Evolutionary conservation across 1,140 invertebrate genomes (phyloP), one percentile per base, ranked within the genome.

Genomic region (Drosophila obscura): DNA sequence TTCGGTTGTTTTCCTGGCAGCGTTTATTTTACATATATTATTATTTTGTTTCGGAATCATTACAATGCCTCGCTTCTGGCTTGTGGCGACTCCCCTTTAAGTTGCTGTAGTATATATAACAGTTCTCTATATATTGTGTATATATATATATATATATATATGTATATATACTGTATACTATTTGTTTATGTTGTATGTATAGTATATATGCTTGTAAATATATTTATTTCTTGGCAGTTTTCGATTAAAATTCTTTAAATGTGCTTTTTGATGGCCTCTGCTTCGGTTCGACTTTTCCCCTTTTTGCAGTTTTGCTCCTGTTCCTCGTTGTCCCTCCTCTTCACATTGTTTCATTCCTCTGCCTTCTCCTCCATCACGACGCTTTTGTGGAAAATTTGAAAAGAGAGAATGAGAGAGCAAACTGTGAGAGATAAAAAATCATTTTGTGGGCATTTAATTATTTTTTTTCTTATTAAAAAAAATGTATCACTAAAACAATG

Each of bases 241-340:
- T 87, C 65, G 83, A 83, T 88, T 87, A 77, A 87, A 87, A 87
- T 87, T 87, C 83, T 88, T 89, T 58, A 73, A 87, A 83, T 78
- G 64, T 77, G 41, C 61, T 65, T 58, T 49, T 51, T 74, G 53
- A 50, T 71, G 60, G 71, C 74, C 66, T 69, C 52, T 52, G 62
- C 46, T 53, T 31, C 41, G 22, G 46, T 56, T 60, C 9, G 35
- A 64, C 26, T 66, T 49, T 48, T 73, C 49, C 63, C 71, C 15
- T 7, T 64, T 13, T 3, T 11, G 11, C 35, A 41, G 60, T 41
- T 72, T 26, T 66, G 55, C 53, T 79, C 53, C 63, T 76, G 22
- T 7, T 69, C 44, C 53, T 51, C 58, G 22, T 19, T 62, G 61
- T 77, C 24, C 57, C 44, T 41, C 35, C 31, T 24, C 41, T 63